Conservation (phyloP, 2,888 invertebrate species). For the Elysia crispata region DNA sequence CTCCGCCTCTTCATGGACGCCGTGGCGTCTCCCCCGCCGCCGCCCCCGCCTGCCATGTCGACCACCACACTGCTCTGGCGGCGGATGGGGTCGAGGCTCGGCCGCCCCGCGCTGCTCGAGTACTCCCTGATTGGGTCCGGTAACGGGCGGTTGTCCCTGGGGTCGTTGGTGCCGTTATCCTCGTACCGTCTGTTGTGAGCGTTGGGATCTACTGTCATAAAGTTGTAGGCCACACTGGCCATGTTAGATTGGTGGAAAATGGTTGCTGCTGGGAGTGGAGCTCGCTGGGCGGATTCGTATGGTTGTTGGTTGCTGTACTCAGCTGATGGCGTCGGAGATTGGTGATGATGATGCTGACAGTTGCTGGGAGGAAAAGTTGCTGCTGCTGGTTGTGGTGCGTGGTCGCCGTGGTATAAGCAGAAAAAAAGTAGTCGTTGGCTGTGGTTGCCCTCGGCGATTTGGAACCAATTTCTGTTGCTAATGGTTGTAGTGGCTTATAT, state of each 20-base stretch:
- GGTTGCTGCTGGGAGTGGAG: not conserved
- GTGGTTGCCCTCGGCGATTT: too few species aligned
- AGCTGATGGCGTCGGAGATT: too few species aligned
- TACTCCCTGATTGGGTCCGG: slow-evolving; percentile 40
- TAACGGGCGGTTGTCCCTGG: slow-evolving; percentile 40
- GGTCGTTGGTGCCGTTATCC: slow-evolving; percentile 42
- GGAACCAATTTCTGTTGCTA: too few species aligned
- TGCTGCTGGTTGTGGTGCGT: too few species aligned
- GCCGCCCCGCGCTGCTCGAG: not conserved
- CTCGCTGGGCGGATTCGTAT: too few species aligned
- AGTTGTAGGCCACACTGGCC: slow-evolving; percentile 63
- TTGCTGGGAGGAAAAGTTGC: too few species aligned
- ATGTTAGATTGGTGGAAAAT: slow-evolving; percentile 41
- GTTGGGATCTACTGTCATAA: slow-evolving; percentile 59
- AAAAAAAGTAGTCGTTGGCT: too few species aligned
- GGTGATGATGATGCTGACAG: too few species aligned
- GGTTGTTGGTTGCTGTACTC: too few species aligned
- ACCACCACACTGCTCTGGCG: slow-evolving; percentile 43
- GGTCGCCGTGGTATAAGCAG: too few species aligned
- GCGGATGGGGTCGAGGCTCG: not conserved
- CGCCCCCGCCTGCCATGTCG: slow-evolving; percentile 43
- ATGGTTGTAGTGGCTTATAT: too few species aligned
- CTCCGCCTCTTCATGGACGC: slow-evolving; percentile 41
- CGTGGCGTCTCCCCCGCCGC: not conserved
- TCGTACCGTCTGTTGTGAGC: slow-evolving; percentile 52